Percentiles rank a stretch among this genome's conserved stretches.
These are phyloP conservation scores for Artibeus jamaicensis DNA, from an alignment of 2,797 vertebrate species.

Conservation along the genomic window DNA sequence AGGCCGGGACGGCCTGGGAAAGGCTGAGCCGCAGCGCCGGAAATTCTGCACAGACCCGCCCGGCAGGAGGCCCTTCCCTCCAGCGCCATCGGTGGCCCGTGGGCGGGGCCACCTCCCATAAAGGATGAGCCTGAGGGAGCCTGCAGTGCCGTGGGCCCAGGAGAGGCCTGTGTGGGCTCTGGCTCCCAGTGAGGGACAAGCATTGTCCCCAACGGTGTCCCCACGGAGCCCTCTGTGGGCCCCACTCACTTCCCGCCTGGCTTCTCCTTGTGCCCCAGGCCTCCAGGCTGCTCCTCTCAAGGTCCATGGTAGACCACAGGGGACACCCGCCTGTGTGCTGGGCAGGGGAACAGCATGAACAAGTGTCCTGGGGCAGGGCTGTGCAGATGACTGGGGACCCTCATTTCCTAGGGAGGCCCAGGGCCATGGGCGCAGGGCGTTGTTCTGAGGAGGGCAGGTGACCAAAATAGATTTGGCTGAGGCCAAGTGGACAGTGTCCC, in stretches of 20 bases:
- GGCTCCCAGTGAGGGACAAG: rapidly evolving
- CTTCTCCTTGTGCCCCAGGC: neutral
- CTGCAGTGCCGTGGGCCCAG: neutral
- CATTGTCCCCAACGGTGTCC: rapidly evolving
- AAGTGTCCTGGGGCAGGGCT: rapidly evolving
- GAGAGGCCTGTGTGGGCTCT: neutral
- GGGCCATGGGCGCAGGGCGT: neutral
- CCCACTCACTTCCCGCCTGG: no score
- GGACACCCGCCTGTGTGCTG: rapidly evolving
- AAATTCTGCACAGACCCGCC: constrained; percentile 46
- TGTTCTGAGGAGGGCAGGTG: neutral
- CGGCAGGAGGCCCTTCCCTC: neutral
- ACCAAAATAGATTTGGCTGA: neutral
- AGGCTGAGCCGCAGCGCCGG: neutral
- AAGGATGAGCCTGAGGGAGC: neutral
- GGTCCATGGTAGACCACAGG: no score
- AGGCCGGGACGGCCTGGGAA: neutral
- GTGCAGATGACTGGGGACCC: neutral
- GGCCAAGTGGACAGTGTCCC: neutral
- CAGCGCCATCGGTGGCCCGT: neutral
- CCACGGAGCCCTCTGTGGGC: neutral
- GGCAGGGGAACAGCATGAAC: rapidly evolving
- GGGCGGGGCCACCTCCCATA: neutral
- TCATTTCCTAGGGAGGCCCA: no score
- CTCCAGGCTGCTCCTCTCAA: neutral